Evolutionary conservation across 2,113 vertebrate species (phyloP), one percentile per base, ranked within the genome.

Genomic region (Carassius gibelio): DNA sequence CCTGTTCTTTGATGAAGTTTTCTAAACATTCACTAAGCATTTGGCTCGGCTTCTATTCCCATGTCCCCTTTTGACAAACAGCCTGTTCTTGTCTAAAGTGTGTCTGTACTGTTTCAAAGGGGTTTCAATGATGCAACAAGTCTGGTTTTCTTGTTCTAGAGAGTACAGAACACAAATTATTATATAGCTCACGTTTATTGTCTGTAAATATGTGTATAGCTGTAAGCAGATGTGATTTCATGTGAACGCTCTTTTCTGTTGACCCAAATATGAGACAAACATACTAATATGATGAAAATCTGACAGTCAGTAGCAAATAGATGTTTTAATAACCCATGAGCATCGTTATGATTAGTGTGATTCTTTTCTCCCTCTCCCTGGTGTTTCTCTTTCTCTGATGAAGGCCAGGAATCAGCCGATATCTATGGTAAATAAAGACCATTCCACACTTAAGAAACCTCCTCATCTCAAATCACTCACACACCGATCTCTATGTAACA

Each of bases 381-480:
- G 90, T 92, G 68, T 91, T 93, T 91, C 91, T 91, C 90, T 93
- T 92, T 92, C 91, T 91, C 93, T 92, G 93, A 93, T 93, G 94
- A 94, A 94, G 94, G 93, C 92, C 92, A 92, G 92, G 89, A 92
- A 93, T 94, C 92, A 93, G 90, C 92, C 93, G 91, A 92, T 93
- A 92, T 94, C 94, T 88, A 93, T 94, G 94, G 94, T 94, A 94
- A 94, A 92, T 94, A 93, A 93, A 91, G 87, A 91, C 87, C 88
- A 87, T 88, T 88, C 88, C 89, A 84, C 91, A 81, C 89, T 90
- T 84, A 38, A 86, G 89, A 77, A 88, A 86, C n/a, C 48, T 72
- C 50, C 75, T 77, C 52, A 77, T 77, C 19, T 66, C 80, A 81
- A 69, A 48, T 15, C 80, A 81, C 80, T n/a, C 64, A 81, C 45